These are phyloP conservation scores for Tineola bisselliella DNA, from an alignment of 2,888 invertebrate species.

Conservation along the genomic window DNA sequence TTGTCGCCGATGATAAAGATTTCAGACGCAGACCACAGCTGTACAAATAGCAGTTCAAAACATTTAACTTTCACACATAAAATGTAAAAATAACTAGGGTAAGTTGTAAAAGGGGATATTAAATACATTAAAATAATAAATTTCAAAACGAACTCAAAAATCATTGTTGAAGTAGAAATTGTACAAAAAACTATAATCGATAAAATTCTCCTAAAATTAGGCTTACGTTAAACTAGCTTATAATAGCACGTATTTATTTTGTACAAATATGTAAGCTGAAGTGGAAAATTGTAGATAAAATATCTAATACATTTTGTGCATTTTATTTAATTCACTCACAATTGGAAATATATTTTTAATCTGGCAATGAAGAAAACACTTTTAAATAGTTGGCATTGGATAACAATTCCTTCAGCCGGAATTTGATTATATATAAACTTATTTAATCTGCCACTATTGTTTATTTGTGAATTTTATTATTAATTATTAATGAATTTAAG, in stretches of 20 bases:
- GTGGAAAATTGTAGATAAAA: slow-evolving; percentile 20
- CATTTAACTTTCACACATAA: background rate
- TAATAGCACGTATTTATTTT: slow-evolving; percentile 30
- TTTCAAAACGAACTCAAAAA: too few relatives aligned
- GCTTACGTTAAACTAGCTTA: background rate
- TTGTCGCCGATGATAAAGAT: background rate
- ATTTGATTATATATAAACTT: background rate
- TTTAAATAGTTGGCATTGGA: background rate
- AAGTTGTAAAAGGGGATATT: too few relatives aligned
- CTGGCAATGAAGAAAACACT: background rate
- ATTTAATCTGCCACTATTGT: background rate
- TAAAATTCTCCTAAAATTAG: background rate
- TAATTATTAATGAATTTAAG: background rate
- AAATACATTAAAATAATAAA: too few relatives aligned
- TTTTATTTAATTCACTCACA: too few relatives aligned
- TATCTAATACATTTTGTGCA: too few relatives aligned
- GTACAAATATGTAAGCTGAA: slow-evolving; percentile 56
- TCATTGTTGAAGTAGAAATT: too few relatives aligned
- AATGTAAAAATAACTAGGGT: too few relatives aligned
- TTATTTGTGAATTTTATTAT: background rate
- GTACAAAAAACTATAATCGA: background rate
- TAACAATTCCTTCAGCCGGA: background rate
- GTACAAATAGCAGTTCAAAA: background rate
- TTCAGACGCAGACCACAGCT: background rate
- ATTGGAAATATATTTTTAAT: background rate